phyloP scores from a whole-genome alignment of 1,140 invertebrate species.

The Drosophila sp. region DNA sequence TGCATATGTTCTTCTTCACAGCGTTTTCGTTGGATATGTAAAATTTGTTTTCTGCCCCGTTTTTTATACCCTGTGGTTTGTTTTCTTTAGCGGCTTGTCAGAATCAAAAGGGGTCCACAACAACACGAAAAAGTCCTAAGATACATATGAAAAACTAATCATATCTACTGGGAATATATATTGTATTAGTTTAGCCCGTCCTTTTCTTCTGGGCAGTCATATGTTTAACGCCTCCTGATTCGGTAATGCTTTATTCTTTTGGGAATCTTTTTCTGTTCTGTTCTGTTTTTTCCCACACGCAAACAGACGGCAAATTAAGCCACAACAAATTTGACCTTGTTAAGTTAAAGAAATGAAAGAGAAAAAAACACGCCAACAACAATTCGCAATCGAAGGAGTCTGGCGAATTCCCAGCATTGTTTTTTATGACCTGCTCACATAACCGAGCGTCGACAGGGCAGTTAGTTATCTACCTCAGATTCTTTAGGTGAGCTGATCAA shows the following conservation, averaged over 20 bases:
- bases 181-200: conserved; percentile 27
- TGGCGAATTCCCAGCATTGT: conserved; percentile 51
- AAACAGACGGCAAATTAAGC: conserved; percentile 45
- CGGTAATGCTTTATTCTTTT: not conserved
- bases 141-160: not conserved
- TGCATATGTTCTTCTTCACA: conserved; percentile 74
- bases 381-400: conserved; percentile 18
- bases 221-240: conserved; percentile 34
- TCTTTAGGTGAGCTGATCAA: conserved; percentile 13
- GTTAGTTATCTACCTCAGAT: conserved; percentile 48
- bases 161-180: conserved; percentile 4
- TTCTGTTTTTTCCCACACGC: conserved; percentile 64
- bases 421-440: conserved; percentile 39
- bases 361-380: conserved; percentile 8
- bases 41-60: conserved; percentile 51
- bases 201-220: conserved; percentile 26
- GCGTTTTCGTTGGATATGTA: conserved; percentile 33
- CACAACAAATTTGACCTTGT: conserved; percentile 76
- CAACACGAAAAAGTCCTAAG: not conserved
- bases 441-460: conserved; percentile 53
- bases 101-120: conserved; percentile 18
- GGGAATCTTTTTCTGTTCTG: not conserved
- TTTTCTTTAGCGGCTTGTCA: conserved; percentile 28
- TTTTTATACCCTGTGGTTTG: too few relatives aligned
- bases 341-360: conserved; percentile 42